Conservation (phyloP, 1,140 invertebrate genomes). For the Cydia fagiglandana region DNA sequence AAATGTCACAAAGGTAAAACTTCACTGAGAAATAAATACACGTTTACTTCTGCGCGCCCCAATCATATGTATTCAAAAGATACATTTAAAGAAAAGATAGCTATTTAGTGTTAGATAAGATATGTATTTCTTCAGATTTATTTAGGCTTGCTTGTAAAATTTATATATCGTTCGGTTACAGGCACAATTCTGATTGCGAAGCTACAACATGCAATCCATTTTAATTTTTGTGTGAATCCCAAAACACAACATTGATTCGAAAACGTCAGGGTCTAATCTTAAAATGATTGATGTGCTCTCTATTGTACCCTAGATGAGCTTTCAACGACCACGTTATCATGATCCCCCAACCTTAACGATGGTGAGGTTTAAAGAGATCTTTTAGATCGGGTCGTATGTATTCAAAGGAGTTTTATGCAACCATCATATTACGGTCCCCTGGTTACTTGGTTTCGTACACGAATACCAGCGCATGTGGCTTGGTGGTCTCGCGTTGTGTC, state of each 20-base stretch:
- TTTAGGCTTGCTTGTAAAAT: background rate
- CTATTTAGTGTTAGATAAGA: too few species aligned
- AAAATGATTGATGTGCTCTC: constrained; percentile 39
- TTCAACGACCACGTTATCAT: constrained; percentile 32
- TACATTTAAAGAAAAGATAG: too few species aligned
- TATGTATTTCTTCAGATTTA: too few species aligned
- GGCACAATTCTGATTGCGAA: background rate
- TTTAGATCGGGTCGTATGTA: constrained; percentile 25
- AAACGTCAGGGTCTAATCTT: constrained; percentile 42
- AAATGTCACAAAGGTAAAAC: too few species aligned
- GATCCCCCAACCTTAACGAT: background rate
- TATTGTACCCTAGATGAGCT: constrained; percentile 36
- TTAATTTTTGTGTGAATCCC: constrained; percentile 39
- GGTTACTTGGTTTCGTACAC: background rate
- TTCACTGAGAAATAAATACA: too few species aligned
- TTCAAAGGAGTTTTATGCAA: constrained; percentile 25
- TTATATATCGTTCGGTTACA: background rate
- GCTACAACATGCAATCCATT: constrained; percentile 23
- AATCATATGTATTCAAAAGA: too few species aligned
- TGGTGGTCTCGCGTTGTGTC: background rate
- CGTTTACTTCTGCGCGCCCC: too few species aligned
- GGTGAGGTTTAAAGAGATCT: background rate
- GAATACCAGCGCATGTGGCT: background rate
- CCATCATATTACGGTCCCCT: constrained; percentile 2
- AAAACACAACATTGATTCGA: constrained; percentile 41